Evolutionary conservation across 2,888 invertebrate species (phyloP).

Genomic region (Ashinkailepas kermadecensis): DNA sequence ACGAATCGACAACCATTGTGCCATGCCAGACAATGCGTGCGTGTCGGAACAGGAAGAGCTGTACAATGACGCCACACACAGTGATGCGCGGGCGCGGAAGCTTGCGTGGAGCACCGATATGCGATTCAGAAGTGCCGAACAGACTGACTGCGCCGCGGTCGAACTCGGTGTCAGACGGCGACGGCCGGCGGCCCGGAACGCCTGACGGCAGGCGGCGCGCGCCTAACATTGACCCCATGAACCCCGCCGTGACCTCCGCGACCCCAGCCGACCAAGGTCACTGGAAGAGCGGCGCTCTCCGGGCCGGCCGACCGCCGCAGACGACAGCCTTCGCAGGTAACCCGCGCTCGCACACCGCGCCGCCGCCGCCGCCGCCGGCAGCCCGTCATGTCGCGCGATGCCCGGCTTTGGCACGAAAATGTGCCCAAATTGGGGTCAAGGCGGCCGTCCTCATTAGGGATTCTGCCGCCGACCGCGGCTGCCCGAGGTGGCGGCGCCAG

Average conservation of each 20-base stretch:
- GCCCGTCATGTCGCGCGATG: not conserved
- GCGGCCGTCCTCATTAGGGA: not conserved
- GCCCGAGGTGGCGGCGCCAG: not conserved
- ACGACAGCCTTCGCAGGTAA: not conserved
- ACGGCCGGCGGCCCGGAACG: not conserved
- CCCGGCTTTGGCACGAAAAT: conserved; percentile 10
- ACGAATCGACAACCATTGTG: no score
- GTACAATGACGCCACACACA: no score
- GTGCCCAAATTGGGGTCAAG: conserved; percentile 17
- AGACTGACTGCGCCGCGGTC: no score
- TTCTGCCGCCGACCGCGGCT: not conserved
- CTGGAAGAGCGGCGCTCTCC: not conserved
- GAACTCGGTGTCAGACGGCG: no score
- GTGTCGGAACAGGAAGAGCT: no score
- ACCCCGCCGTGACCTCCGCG: no score
- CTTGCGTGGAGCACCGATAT: no score
- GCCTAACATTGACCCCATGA: conserved; percentile 1
- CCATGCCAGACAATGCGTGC: no score
- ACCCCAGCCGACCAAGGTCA: not conserved
- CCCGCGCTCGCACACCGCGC: not conserved
- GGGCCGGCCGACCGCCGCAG: no score
- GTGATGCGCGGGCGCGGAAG: no score
- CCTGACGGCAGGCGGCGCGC: not conserved
- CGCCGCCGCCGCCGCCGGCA: not conserved
- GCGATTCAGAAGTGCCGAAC: no score